Conservation (phyloP, 2,888 invertebrate species). For the Synanthedon tipuliformis region DNA sequence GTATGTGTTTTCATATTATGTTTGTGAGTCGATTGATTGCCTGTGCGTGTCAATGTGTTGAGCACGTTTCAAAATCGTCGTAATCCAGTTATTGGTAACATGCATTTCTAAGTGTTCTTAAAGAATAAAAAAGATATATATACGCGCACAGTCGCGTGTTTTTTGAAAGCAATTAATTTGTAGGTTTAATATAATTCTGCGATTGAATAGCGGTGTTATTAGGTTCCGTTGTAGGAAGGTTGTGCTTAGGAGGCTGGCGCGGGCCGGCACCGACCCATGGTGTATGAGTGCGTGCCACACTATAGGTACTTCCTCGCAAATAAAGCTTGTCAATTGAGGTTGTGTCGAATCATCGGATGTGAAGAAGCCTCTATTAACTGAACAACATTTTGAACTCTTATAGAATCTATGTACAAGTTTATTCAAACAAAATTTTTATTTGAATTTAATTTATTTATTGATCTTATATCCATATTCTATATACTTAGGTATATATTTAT, state of each 20-base stretch:
- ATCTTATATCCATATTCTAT: too few relatives aligned
- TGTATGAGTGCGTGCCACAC: slow-evolving; percentile 13
- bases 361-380: neutral
- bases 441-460: too few relatives aligned
- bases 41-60: slow-evolving; percentile 5
- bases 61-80: neutral
- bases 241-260: slow-evolving; percentile 13
- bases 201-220: slow-evolving; percentile 9
- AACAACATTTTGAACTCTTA: too few relatives aligned
- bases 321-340: neutral
- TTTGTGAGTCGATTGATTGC: slow-evolving; percentile 30
- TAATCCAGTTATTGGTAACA: slow-evolving; percentile 1
- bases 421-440: too few relatives aligned
- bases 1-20: slow-evolving; percentile 10
- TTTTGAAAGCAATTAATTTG: slow-evolving; percentile 7
- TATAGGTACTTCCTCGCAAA: slow-evolving; percentile 2
- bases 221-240: slow-evolving; percentile 12
- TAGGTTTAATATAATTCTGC: neutral
- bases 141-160: slow-evolving; percentile 9
- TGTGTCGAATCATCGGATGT: neutral
- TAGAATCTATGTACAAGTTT: too few relatives aligned
- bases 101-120: slow-evolving; percentile 1
- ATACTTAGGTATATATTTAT: too few relatives aligned
- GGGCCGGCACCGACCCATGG: slow-evolving; percentile 12
- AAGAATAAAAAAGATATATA: slow-evolving; percentile 1